Base-by-base conservation (phyloP, 2,113 vertebrate species). In the Andinoacara biseriatus region DNA sequence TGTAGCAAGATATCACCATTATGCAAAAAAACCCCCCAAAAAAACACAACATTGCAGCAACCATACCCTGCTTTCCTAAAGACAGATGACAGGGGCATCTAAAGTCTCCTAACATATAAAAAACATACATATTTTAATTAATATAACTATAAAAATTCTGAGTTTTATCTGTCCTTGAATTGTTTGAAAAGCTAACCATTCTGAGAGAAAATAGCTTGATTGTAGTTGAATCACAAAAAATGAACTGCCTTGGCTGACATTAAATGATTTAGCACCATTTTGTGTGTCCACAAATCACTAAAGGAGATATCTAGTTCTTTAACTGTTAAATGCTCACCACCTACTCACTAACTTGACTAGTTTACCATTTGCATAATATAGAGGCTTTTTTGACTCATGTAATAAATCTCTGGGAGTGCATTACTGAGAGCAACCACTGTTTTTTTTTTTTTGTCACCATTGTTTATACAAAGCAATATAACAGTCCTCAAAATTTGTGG, bases 61-160 rank as follows among this genome's bases (percentile, higher is more conserved):
- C 31, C 1, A 3, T 9, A 10, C 14, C 17, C 11, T 11, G 15
- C 14, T 49, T 69, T 59, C 18, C 31, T 3, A 13, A 46, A 46
- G 2, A 18, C 29, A 29, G 43, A 62, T 2, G 31, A 67, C 58
- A n/a, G 59, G 20, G 5, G 56, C 35, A 29, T 33, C 14, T 29
- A 17, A 52, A 59, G 24, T 10, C n/a, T 4, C 7, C 2, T 76
- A 11, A 59, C 9, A 22, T 72, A 40, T 58, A 24, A 35, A 26
- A 80, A 77, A 74, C 43, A 60, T 61, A 22, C 18, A 65, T 2
- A 38, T 46, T 67, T 35, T 80, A 56, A 84, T 74, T 62, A 52
- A 83, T 31, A 31, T 4, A 31, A 31, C 31, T 31, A 31, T 31
- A 31, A 31, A 31, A 31, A 58, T 20, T 40, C 24, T 77, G 38